A percentile compares a stretch with the other conserved stretches of the same genome.
These are phyloP conservation scores for Poeciliopsis infans DNA, from an alignment of 2,797 vertebrate genomes.

Conservation along the genomic window DNA sequence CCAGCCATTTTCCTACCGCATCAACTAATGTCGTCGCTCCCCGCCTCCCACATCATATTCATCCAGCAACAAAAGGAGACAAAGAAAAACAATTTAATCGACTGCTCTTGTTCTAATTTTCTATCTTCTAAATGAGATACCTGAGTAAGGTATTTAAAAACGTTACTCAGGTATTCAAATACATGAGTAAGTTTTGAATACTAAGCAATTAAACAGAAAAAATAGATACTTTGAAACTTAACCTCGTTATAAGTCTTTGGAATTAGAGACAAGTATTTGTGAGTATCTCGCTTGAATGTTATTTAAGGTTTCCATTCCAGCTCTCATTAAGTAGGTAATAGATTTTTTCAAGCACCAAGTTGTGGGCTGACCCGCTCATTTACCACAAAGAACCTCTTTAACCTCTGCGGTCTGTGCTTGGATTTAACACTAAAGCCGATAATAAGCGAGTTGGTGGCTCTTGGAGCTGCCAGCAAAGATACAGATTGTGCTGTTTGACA, in stretches of 20 bases:
- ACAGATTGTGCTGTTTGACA: background rate
- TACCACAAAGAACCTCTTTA: conserved; percentile 25
- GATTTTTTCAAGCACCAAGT: conserved; percentile 56
- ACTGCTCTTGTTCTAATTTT: conserved; percentile 6
- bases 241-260: background rate
- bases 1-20: background rate
- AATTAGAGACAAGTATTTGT: conserved; percentile 14
- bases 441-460: conserved; percentile 13
- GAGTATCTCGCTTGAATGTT: conserved; percentile 16
- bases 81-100: conserved; percentile 6
- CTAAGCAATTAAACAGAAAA: background rate
- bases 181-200: background rate
- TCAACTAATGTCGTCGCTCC: background rate
- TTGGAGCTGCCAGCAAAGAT: conserved; percentile 1
- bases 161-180: background rate
- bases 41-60: conserved; percentile 32
- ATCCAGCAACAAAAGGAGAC: conserved; percentile 13
- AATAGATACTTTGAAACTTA: background rate
- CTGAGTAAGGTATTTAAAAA: no score
- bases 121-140: conserved; percentile 22
- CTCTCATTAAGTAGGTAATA: conserved; percentile 44
- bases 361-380: conserved; percentile 44
- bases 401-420: conserved; percentile 24
- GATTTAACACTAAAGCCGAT: conserved; percentile 17
- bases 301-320: conserved; percentile 23